These are phyloP conservation scores for Himantopus leucocephalus DNA, from an alignment of 2,113 vertebrate species.

Conservation along the genomic window DNA sequence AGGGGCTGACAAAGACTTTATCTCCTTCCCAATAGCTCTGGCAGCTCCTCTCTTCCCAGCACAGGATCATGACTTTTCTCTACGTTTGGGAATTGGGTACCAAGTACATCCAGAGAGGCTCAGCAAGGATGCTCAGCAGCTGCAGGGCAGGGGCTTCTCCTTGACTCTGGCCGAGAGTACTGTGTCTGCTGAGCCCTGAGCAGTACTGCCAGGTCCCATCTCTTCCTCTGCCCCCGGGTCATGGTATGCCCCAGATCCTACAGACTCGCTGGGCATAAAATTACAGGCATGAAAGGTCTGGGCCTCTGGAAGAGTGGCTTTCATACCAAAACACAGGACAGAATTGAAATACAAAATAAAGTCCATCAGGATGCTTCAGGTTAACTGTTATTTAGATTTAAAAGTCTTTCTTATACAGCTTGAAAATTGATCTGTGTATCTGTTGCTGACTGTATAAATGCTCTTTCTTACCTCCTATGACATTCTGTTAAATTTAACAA, in stretches of 20 bases:
- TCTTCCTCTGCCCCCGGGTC: neutral
- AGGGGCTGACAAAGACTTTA: neutral
- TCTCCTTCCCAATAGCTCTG: neutral
- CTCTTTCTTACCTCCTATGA: neutral
- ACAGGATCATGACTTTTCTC: neutral
- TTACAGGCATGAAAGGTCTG: neutral
- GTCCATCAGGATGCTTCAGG: neutral
- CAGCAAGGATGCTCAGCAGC: neutral
- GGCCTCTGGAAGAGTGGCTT: neutral
- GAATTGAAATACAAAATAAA: neutral
- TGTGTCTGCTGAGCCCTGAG: neutral
- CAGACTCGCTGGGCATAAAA: neutral
- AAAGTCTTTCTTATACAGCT: neutral
- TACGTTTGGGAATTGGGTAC: neutral
- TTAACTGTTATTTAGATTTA: neutral
- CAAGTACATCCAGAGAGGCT: neutral
- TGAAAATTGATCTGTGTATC: neutral
- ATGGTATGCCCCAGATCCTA: neutral
- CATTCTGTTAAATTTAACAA: neutral
- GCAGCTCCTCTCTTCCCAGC: neutral
- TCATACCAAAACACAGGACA: neutral
- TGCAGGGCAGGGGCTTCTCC: neutral
- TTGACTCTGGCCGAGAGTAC: fast-evolving
- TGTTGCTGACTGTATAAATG: neutral
- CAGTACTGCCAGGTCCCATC: neutral